Conservation (phyloP, 2,113 vertebrate genomes). For the Takifugu bimaculatus region DNA sequence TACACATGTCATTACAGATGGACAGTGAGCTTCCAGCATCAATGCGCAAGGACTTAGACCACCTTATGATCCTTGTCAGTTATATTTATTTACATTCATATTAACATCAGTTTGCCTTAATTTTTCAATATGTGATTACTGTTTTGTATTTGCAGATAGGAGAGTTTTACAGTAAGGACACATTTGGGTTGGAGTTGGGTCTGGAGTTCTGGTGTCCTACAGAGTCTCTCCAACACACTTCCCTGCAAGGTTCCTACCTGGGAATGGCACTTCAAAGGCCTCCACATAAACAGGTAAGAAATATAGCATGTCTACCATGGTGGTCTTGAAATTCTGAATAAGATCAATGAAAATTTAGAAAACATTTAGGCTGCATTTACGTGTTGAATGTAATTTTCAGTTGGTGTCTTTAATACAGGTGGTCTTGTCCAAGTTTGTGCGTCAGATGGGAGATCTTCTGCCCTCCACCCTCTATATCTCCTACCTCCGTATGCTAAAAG, state of each 20-base stretch:
- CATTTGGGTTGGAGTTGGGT: slow-evolving; percentile 87
- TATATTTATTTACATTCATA: background rate
- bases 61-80: slow-evolving; percentile 91
- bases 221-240: slow-evolving; percentile 89
- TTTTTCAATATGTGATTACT: background rate
- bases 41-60: slow-evolving; percentile 87
- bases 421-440: slow-evolving; percentile 96
- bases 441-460: slow-evolving; percentile 96
- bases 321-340: background rate
- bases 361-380: too few species aligned
- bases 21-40: slow-evolving; percentile 88
- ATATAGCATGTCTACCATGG: background rate
- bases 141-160: slow-evolving; percentile 78
- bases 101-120: background rate
- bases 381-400: too few species aligned
- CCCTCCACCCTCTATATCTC: slow-evolving; percentile 93
- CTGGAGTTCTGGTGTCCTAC: slow-evolving; percentile 95
- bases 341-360: background rate
- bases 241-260: slow-evolving; percentile 89
- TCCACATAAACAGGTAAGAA: slow-evolving; percentile 89
- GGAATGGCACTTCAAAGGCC: slow-evolving; percentile 90
- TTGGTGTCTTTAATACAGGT: slow-evolving; percentile 77
- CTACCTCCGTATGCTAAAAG: slow-evolving; percentile 92
- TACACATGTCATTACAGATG: slow-evolving; percentile 96
- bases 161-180: slow-evolving; percentile 88